A percentile compares a stretch with the other conserved stretches of the same genome.
These are phyloP conservation scores for Philopotamus ludificatus DNA, from an alignment of 1,140 invertebrate genomes.

Conservation along the genomic window DNA sequence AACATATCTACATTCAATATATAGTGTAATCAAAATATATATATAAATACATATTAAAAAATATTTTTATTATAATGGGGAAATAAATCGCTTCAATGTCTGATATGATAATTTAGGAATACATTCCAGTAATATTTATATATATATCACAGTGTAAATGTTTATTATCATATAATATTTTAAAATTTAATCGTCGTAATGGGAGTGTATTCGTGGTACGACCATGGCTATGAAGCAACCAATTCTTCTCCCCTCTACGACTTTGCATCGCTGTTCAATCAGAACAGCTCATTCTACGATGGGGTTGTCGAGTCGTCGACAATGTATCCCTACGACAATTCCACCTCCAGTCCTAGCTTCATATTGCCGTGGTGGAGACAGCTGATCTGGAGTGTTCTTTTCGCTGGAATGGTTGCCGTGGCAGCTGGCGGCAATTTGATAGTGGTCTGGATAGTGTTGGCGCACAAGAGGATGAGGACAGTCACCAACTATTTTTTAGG, in stretches of 20 bases:
- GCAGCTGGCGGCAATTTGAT: conserved; percentile 92
- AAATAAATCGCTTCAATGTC: conserved; percentile 23
- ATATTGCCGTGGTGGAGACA: conserved; percentile 83
- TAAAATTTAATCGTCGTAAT: neutral
- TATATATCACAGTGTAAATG: neutral
- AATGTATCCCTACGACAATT: neutral
- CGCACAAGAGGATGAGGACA: conserved; percentile 90
- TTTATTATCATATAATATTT: neutral
- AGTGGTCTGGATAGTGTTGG: conserved; percentile 92
- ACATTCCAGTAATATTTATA: neutral
- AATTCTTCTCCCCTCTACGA: neutral
- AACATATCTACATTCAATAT: too few relatives aligned
- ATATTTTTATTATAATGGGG: conserved; percentile 1
- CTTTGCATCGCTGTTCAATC: conserved; percentile 34
- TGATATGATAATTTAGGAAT: neutral
- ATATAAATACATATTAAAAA: conserved; percentile 7
- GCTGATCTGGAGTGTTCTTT: conserved; percentile 80
- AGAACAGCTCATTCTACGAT: neutral
- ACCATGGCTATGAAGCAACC: neutral
- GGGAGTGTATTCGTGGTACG: neutral
- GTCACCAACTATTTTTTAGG: conserved; percentile 93
- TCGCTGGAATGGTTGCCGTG: conserved; percentile 84
- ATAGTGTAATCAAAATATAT: too few relatives aligned
- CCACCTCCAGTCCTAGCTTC: conserved; percentile 51
- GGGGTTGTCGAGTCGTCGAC: neutral